A percentile compares a stretch with the other conserved stretches of the same genome.
phyloP scores from a whole-genome alignment of 2,113 vertebrate genomes.

The Hirundichthys speculiger region DNA sequence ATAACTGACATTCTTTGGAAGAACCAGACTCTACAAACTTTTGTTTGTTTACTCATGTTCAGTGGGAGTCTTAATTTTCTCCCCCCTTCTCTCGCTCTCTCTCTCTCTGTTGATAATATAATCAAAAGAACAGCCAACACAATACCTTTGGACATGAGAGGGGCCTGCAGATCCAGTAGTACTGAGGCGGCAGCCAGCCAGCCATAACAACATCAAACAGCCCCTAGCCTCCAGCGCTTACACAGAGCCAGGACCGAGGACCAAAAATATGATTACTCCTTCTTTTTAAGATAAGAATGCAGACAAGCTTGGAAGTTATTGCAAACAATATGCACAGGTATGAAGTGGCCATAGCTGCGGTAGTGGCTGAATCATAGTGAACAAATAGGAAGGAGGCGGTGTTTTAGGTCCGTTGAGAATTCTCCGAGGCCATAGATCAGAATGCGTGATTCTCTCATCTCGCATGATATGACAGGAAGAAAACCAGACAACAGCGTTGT shows the following conservation, averaged over 20 bases:
- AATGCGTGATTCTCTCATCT: background rate
- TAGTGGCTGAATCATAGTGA: background rate
- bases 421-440: background rate
- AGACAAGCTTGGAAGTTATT: conserved; percentile 58
- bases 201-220: conserved; percentile 77
- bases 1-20: conserved; percentile 63
- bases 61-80: conserved; percentile 56
- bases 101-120: conserved; percentile 58
- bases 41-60: conserved; percentile 56
- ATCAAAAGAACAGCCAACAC: conserved; percentile 63
- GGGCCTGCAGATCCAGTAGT: conserved; percentile 51
- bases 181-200: conserved; percentile 61
- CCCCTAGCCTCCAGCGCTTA: conserved; percentile 60
- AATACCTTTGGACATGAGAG: conserved; percentile 67
- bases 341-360: conserved; percentile 29
- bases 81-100: conserved; percentile 7
- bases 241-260: conserved; percentile 54
- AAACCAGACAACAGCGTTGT: background rate
- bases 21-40: conserved; percentile 50
- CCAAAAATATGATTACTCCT: conserved; percentile 53
- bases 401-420: conserved; percentile 25
- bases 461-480: conserved; percentile 2
- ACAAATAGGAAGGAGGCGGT: conserved; percentile 2
- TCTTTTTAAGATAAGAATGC: conserved; percentile 66
- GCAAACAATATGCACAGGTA: conserved; percentile 55